Evolutionary conservation across 2,888 invertebrate species (phyloP), one percentile per base, ranked within the genome.

Genomic region (Drosophila formosana): DNA sequence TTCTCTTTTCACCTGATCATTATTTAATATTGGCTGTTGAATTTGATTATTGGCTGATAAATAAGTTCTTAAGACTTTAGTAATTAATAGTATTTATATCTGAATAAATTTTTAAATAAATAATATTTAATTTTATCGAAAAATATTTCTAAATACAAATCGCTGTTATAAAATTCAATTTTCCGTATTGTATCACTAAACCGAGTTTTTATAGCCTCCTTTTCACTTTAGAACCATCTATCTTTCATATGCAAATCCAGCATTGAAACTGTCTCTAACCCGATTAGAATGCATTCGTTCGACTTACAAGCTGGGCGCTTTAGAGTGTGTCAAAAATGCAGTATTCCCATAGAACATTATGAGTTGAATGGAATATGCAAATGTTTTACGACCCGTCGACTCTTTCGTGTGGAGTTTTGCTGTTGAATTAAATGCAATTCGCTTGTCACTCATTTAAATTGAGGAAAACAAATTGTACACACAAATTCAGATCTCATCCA

Each of bases 361-460:
- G 34, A 6, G 7, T 26, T 23, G 50, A 23, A 25, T 37, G 37
- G 45, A 37, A 25, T 18, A 66, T 72, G 72, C 62, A 73, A 74
- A 72, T 67, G 60, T 3, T 34, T 43, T 13, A 52, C 52, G 46
- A 46, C 25, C 25, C 26, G 25, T 39, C 34, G 28, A 28, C 18
- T 28, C 5, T 18, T 37, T 13, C 52, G 52, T 43, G 51, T 51
- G 13, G 26, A 26, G 32, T 25, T 26, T 1, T 18, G 53, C 46
- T 39, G 46, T 47, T 60, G 64, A 50, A 70, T 87, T 69, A 66
- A 84, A 72, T 75, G 69, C 70, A 65, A 79, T 69, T 66, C 64
- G 66, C 61, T 73, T 82, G 85, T 82, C 82, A 63, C 77, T 82
- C 85, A 88, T 85, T 82, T 72, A 81, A 81, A 81, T 84, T 67